Evolutionary conservation across 2,797 vertebrate species (phyloP).

Genomic region (Chaenodraco wilsoni): DNA sequence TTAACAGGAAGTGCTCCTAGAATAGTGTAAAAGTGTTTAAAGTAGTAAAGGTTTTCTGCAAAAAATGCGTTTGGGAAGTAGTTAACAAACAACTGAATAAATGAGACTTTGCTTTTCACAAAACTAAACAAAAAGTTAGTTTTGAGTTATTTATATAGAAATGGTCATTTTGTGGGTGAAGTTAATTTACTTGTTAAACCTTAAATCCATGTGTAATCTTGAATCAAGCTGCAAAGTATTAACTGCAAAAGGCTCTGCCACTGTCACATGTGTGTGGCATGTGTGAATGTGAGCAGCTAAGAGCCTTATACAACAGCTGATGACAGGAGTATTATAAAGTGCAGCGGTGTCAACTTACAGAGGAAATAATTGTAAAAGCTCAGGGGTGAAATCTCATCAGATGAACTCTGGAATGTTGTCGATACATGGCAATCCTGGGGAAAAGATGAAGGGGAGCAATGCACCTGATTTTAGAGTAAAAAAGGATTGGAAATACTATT

Average conservation of each 20-base stretch:
- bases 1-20: too few species aligned
- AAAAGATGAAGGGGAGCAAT: slow-evolving; percentile 9
- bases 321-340: slow-evolving; percentile 45
- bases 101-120: too few species aligned
- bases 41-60: too few species aligned
- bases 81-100: too few species aligned
- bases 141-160: too few species aligned
- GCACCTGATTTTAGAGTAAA: not conserved
- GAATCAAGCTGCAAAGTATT: not conserved
- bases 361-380: slow-evolving; percentile 25
- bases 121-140: too few species aligned
- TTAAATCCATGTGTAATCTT: not conserved
- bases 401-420: slow-evolving; percentile 31
- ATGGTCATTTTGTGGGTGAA: too few species aligned
- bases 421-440: slow-evolving; percentile 39
- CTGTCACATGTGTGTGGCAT: slow-evolving; percentile 26
- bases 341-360: slow-evolving; percentile 62
- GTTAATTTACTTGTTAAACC: not conserved
- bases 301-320: slow-evolving; percentile 63
- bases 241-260: slow-evolving; percentile 5
- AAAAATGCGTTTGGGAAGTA: too few species aligned
- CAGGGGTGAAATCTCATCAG: slow-evolving; percentile 39
- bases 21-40: too few species aligned
- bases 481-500: not conserved
- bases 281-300: slow-evolving; percentile 41